A percentile compares a stretch with the other conserved stretches of the same genome.
phyloP scores from a whole-genome alignment of 2,888 invertebrate species.

The Trimorus sp. region DNA sequence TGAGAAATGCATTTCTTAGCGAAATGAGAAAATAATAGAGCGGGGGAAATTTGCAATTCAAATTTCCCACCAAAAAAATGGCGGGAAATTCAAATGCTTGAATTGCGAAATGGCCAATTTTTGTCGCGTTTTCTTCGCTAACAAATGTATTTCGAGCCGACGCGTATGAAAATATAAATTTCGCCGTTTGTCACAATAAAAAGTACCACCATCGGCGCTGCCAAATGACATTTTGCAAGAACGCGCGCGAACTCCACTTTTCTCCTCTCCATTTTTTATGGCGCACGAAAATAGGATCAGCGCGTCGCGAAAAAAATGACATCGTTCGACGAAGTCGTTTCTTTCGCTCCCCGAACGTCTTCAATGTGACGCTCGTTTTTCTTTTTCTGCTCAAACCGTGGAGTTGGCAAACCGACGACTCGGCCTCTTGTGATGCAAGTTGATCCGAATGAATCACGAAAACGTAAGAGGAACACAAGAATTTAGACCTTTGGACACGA shows the following conservation, averaged over 20 bases:
- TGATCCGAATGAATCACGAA: conserved; percentile 27
- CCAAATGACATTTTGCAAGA: conserved; percentile 43
- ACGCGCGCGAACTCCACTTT: conserved; percentile 10
- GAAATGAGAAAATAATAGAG: no score
- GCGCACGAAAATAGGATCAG: conserved; percentile 38
- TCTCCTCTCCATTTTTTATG: conserved; percentile 26
- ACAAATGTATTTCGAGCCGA: conserved; percentile 36
- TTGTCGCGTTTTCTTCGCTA: not conserved
- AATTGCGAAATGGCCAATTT: no score
- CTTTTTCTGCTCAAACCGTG: conserved; percentile 33
- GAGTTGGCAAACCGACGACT: conserved; percentile 38
- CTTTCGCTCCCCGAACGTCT: conserved; percentile 17
- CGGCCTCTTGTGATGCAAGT: conserved; percentile 28
- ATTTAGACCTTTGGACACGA: conserved; percentile 10
- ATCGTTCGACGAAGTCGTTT: conserved; percentile 29
- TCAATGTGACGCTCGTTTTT: conserved; percentile 39
- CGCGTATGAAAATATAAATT: conserved; percentile 46
- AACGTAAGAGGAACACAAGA: conserved; percentile 22
- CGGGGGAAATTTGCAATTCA: no score
- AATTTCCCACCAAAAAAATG: no score
- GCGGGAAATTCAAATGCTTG: no score
- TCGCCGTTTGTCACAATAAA: conserved; percentile 30
- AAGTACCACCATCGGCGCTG: conserved; percentile 37
- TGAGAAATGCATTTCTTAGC: no score
- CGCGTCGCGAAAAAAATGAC: conserved; percentile 19